Evolutionary conservation across 1,140 invertebrate species (phyloP).

Genomic region (Nixonia krombeini): DNA sequence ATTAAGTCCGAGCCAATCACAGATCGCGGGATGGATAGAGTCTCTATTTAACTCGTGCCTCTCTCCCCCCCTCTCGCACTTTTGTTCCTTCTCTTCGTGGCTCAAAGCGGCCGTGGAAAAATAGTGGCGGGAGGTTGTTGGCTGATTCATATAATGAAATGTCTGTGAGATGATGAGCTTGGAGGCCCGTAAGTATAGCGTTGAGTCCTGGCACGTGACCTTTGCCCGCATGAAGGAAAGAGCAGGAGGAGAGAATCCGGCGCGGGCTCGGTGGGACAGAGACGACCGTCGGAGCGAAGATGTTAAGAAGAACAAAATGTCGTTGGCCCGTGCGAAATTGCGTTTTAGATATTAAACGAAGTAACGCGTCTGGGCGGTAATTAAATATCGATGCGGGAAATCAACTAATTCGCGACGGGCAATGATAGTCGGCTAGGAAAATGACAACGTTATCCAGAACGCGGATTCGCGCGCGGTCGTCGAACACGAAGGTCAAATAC

Average conservation of each 20-base stretch:
- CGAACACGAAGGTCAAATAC: too few relatives aligned
- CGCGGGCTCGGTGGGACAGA: constrained; percentile 3
- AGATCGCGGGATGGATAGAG: constrained; percentile 57
- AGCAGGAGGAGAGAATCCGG: constrained; percentile 8
- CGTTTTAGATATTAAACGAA: constrained; percentile 36
- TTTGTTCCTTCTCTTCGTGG: constrained; percentile 39
- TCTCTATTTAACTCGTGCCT: constrained; percentile 45
- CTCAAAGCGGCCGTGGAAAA: constrained; percentile 33
- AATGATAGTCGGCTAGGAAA: too few relatives aligned
- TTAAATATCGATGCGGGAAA: constrained; percentile 51
- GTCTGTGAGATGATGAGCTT: constrained; percentile 66
- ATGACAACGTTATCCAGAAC: too few relatives aligned
- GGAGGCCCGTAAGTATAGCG: constrained; percentile 64
- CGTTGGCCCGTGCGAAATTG: constrained; percentile 20
- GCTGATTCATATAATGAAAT: constrained; percentile 68
- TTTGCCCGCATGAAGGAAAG: constrained; percentile 43
- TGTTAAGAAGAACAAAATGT: constrained; percentile 26
- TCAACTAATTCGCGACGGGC: too few relatives aligned
- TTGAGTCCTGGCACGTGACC: constrained; percentile 63
- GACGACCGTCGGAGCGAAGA: not conserved
- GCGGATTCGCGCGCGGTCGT: too few relatives aligned
- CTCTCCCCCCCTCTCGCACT: constrained; percentile 31
- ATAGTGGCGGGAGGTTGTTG: constrained; percentile 53
- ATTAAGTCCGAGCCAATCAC: constrained; percentile 60
- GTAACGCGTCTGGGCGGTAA: constrained; percentile 38